phyloP scores from a whole-genome alignment of 2,113 vertebrate genomes.

The Eonycteris spelaea region DNA sequence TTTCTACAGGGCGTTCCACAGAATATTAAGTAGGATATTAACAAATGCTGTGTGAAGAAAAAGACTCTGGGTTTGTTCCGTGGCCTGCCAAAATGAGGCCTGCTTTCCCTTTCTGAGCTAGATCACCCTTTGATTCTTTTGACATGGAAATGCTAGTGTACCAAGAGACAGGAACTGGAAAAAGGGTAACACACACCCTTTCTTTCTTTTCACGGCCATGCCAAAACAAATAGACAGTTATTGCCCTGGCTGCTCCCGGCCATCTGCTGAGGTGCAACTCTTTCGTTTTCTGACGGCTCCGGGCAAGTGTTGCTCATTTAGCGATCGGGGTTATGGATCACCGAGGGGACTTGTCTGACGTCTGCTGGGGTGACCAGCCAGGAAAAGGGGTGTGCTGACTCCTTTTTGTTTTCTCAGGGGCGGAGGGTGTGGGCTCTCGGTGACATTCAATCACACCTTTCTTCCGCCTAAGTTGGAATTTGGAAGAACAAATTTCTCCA shows the following conservation, averaged over 20 bases:
- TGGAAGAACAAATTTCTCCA: not conserved
- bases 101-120: not conserved
- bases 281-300: not conserved
- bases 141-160: not conserved
- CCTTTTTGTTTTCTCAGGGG: not conserved
- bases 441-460: not conserved
- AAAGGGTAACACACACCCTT: not conserved
- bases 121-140: not conserved
- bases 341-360: not conserved
- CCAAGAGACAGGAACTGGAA: not conserved
- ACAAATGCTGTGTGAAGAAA: not conserved
- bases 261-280: not conserved
- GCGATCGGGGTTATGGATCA: too few species aligned
- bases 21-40: not conserved
- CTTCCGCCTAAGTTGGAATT: not conserved
- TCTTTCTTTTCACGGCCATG: not conserved
- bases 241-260: not conserved
- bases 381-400: not conserved
- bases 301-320: not conserved
- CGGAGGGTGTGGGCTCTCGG: not conserved
- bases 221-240: not conserved
- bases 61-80: not conserved
- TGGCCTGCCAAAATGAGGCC: not conserved
- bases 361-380: not conserved
- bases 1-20: not conserved